Evolutionary conservation across 2,113 vertebrate species (phyloP).

Genomic region (Kobus ellipsiprymnus): DNA sequence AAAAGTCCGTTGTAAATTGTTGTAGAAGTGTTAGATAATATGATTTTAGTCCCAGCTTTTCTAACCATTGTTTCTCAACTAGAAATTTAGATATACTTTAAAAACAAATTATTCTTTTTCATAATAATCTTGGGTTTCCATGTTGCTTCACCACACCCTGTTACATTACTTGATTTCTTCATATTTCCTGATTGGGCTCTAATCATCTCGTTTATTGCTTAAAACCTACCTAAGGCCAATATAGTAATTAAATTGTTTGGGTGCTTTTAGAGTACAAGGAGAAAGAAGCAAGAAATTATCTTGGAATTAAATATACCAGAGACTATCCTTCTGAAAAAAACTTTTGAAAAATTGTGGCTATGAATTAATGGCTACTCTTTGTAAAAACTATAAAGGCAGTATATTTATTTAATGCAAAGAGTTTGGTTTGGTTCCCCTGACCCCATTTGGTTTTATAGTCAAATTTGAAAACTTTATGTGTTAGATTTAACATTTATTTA

Average conservation of each 20-base stretch:
- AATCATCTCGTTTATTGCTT: conserved; percentile 8
- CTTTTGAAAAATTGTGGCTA: background rate
- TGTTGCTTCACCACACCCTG: background rate
- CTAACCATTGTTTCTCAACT: background rate
- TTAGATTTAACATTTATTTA: background rate
- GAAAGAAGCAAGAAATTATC: background rate
- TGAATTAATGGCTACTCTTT: background rate
- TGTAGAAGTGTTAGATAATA: background rate
- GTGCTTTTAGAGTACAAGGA: background rate
- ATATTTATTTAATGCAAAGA: background rate
- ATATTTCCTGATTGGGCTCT: background rate
- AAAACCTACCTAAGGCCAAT: background rate
- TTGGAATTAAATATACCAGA: background rate
- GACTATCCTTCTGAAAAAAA: background rate
- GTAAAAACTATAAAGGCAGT: background rate
- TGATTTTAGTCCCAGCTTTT: background rate
- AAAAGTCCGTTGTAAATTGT: background rate
- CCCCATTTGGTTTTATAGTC: background rate
- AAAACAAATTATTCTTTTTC: background rate
- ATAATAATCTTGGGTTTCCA: background rate
- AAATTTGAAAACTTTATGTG: conserved; percentile 2
- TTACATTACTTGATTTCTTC: background rate
- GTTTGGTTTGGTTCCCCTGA: background rate
- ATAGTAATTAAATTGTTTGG: background rate
- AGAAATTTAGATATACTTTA: background rate